Evolutionary conservation across 2,888 invertebrate genomes (phyloP), one percentile per base, ranked within the genome.

Genomic region (Chrysodeixis includens): DNA sequence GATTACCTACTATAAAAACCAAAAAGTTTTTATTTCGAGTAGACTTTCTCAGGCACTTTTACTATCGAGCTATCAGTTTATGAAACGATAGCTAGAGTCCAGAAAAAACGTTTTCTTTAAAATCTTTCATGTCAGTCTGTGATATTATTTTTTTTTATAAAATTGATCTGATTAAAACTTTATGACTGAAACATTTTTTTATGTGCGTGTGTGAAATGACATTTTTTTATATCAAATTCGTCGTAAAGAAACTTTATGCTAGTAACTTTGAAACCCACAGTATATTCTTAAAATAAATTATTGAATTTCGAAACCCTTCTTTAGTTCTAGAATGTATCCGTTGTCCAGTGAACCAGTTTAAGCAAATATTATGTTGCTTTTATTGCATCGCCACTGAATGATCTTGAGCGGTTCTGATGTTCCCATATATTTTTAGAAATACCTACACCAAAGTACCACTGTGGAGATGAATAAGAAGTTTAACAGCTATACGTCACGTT

Each of bases 381-480:
- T 79, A 81, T 79, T 79, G 65, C 69, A 74, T 74, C 58, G 58
- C 46, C 68, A 66, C 56, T 70, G 80, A 79, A 79, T 76, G 71
- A 77, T 77, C 75, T 55, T 65, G 69, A 56, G 66, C 76, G 62
- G 64, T 74, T 69, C 75, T 78, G 66, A 74, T 76, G 68, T 75
- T 80, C 75, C 66, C 72, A 82, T 82, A 78, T 81, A 82, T 82
- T 76, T 81, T 82, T 82, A 78, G 82, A 80, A 80, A 81, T 81
- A 82, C 80, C 83, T 82, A 78, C 79, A 69, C 55, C 69, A 70
- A 56, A 55, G 68, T n/a, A 18, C 1, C 40, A 46, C 1, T 0
- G 0, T 0, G 0, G 51, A 6, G 14, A 4, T 8, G 0, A 22
- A 26, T 5, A 35, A 74, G 56, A 62, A 74, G 74, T 16, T 16